These are phyloP conservation scores for Trachythela sp. DNA, from an alignment of 64 coral and sea anemone genomes.

Conservation along the genomic window DNA sequence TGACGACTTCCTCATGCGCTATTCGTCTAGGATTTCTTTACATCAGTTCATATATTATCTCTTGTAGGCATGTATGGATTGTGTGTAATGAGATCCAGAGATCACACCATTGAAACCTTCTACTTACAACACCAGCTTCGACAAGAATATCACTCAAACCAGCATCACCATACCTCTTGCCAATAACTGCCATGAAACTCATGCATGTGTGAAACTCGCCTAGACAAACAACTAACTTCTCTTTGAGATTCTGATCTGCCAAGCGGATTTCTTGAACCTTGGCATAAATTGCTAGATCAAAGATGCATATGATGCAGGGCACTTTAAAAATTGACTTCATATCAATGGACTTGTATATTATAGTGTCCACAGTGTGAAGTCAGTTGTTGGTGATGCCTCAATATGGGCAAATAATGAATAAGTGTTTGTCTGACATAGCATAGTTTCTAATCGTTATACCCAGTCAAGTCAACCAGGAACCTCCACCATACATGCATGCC, in stretches of 20 bases:
- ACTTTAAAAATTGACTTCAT: background rate
- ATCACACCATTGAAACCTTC: background rate
- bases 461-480: slow-evolving; percentile 4
- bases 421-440: background rate
- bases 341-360: background rate
- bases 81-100: background rate
- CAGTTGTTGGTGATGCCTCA: background rate
- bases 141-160: background rate
- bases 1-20: background rate
- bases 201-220: background rate
- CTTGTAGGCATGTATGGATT: background rate
- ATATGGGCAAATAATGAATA: background rate
- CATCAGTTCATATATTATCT: background rate
- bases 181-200: background rate
- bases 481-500: background rate
- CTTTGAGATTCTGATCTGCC: background rate
- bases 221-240: background rate
- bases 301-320: background rate
- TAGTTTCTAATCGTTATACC: background rate
- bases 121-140: background rate
- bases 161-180: background rate
- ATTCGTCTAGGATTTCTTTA: no score
- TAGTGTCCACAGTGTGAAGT: background rate
- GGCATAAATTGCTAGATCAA: background rate
- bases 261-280: background rate